Base-by-base conservation (phyloP, 2,797 vertebrate species). In the Austrolebias charrua region DNA sequence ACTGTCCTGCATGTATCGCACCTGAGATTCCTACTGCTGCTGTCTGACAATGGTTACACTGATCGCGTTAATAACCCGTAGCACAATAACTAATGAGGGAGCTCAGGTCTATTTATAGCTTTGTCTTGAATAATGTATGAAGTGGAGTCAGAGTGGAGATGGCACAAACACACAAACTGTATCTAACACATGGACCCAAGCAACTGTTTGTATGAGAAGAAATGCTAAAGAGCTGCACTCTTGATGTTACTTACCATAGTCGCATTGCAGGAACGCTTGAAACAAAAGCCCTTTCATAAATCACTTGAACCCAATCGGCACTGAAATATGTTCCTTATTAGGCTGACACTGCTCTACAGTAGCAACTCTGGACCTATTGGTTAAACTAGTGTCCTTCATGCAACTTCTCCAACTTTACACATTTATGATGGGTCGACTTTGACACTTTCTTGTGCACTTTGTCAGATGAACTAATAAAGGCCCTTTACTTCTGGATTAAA, bases 111-210 rank as follows among this genome's bases (percentile, higher is more conserved):
- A 92, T 91, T 92, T 75, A 88, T 92, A 86, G 89, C 66, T 61
- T 59, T 66, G 1, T 59, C 75, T 74, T 93, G 80, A 93, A 92
- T 93, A 90, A 93, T 93, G 79, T 76, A 91, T 91, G 57, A 78
- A 66, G 76, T 79, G 70, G 75, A 87, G 80, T 66, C 47, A 65
- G 63, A 69, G 52, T 63, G 49, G 72, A 75, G 58, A 24, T 24
- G 55, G 35, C 58, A 55, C 31, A n/a, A 15, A 56, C 61, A 65
- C 52, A 63, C 47, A 58, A 59, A 64, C 60, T 60, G 62, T 66
- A 69, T 52, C 35, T 1, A 38, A 45, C 66, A 75, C 38, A 53
- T 38, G 50, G 28, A 45, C 49, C 58, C 24, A 71, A 33, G 8
- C 31, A 33, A 33, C 31, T 33, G 31, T 8, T 33, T 8, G 8